These are phyloP conservation scores for Drosophila paulistorum DNA, from an alignment of 1,140 invertebrate genomes.

Conservation along the genomic window DNA sequence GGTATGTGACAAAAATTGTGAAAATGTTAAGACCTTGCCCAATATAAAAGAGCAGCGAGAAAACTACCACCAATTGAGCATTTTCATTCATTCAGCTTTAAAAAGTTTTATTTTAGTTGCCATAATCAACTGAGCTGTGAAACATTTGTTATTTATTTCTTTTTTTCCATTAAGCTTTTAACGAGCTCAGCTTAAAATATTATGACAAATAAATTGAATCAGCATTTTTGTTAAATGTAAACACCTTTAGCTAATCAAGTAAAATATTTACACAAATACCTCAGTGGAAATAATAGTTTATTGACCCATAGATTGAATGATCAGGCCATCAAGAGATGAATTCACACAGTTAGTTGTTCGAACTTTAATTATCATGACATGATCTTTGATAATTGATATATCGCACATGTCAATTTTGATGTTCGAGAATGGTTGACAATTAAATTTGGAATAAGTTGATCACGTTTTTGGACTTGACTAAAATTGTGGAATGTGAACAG, in stretches of 20 bases:
- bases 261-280: slow-evolving; percentile 3
- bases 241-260: background rate
- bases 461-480: no score
- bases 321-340: no score
- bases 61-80: background rate
- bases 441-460: no score
- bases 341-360: no score
- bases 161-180: background rate
- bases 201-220: slow-evolving; percentile 1
- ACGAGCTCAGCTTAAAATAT: background rate
- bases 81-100: background rate
- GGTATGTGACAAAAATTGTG: no score
- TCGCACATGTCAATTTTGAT: no score
- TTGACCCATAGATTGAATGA: background rate
- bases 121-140: background rate
- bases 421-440: no score
- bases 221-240: background rate
- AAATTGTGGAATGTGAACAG: no score
- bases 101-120: background rate
- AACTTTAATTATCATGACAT: no score
- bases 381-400: no score
- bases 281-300: background rate
- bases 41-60: background rate
- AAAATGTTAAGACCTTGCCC: slow-evolving; percentile 3
- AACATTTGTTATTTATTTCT: background rate